These are phyloP conservation scores for Bombus pyrosoma DNA, from an alignment of 1,140 invertebrate species.

Conservation along the genomic window DNA sequence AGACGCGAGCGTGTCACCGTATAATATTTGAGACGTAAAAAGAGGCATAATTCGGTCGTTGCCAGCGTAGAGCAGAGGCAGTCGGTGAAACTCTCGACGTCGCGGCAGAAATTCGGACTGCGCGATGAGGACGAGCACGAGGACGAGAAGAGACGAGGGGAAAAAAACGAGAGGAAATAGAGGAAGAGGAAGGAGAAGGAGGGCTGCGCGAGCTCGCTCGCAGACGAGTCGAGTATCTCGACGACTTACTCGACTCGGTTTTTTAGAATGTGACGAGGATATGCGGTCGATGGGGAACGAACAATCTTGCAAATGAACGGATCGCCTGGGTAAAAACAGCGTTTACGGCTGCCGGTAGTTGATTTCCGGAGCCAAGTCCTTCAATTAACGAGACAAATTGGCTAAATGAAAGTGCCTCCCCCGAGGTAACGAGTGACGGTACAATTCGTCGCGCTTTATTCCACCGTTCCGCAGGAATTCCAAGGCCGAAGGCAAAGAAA, in stretches of 20 bases:
- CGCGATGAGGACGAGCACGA: background rate
- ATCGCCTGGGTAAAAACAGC: slow-evolving; percentile 3
- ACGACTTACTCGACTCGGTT: slow-evolving; percentile 28
- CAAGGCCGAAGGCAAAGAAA: slow-evolving; percentile 2
- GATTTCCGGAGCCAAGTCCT: slow-evolving; percentile 12
- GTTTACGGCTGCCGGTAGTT: background rate
- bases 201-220: background rate
- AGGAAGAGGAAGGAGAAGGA: background rate
- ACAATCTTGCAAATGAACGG: slow-evolving; percentile 25
- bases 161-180: background rate
- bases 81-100: background rate
- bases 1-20: background rate
- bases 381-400: slow-evolving; percentile 45
- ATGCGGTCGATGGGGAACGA: background rate
- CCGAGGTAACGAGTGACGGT: slow-evolving; percentile 15
- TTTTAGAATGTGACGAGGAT: slow-evolving; percentile 16
- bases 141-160: background rate
- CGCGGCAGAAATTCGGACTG: background rate
- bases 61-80: background rate
- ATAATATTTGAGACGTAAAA: slow-evolving; percentile 16
- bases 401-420: slow-evolving; percentile 26
- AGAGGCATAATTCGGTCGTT: slow-evolving; percentile 35
- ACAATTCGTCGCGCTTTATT: slow-evolving; percentile 24
- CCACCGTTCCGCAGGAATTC: background rate
- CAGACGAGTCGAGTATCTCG: slow-evolving; percentile 51